These are phyloP conservation scores for Chloroceryle inda DNA, from an alignment of 2,797 vertebrate genomes.

Conservation along the genomic window DNA sequence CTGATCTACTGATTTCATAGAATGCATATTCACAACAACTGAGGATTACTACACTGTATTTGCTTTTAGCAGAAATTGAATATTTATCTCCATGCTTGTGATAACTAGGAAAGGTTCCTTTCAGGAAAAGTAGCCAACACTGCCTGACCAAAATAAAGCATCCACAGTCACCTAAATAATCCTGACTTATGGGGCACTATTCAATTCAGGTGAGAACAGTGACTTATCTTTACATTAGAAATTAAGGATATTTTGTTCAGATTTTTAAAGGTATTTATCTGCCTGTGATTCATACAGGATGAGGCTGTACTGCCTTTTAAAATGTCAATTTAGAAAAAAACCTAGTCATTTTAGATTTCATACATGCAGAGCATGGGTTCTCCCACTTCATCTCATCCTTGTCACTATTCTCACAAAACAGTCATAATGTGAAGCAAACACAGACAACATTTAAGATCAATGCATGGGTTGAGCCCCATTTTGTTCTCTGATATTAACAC, in stretches of 20 bases:
- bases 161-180: neutral
- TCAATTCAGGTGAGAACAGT: neutral
- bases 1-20: neutral
- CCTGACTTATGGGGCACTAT: neutral
- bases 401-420: neutral
- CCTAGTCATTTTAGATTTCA: neutral
- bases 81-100: neutral
- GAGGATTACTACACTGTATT: neutral
- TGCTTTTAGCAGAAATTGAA: neutral
- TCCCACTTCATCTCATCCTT: neutral
- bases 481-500: neutral
- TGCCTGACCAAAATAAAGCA: neutral
- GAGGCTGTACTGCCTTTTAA: neutral
- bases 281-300: neutral
- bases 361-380: neutral
- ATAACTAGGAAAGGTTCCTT: neutral
- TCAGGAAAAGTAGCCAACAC: neutral
- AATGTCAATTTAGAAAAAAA: neutral
- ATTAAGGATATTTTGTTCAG: neutral
- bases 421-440: neutral
- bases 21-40: neutral
- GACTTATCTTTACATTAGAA: neutral
- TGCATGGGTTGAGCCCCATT: neutral
- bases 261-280: neutral
- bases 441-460: neutral